Evolutionary conservation across 2,797 vertebrate species (phyloP).

Genomic region (Sparus aurata): DNA sequence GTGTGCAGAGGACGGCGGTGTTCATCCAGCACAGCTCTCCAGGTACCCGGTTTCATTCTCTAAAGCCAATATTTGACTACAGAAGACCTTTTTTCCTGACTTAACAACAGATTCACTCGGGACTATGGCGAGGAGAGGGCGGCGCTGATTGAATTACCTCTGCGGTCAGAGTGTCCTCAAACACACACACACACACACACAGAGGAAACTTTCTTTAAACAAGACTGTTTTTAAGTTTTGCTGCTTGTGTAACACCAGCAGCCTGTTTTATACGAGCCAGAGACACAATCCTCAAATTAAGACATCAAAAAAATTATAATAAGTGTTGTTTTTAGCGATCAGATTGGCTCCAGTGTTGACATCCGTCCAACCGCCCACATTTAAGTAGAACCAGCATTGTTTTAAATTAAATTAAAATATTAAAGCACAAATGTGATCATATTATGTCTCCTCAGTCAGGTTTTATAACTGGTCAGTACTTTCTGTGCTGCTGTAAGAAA

Average conservation of each 20-base stretch:
- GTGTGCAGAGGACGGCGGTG: not conserved
- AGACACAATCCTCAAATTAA: not conserved
- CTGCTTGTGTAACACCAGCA: not conserved
- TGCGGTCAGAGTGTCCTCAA: constrained; percentile 5
- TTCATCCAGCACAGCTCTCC: constrained; percentile 17
- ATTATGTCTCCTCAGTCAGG: not conserved
- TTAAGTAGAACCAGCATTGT: not conserved
- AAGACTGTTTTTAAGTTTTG: not conserved
- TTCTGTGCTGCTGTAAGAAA: not conserved
- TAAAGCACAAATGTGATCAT: not conserved
- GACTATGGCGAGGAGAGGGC: not conserved
- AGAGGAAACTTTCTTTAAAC: not conserved
- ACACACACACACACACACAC: not conserved
- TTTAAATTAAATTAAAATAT: not conserved
- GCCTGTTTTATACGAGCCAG: not conserved
- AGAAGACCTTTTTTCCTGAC: constrained; percentile 13
- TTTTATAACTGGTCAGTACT: not conserved
- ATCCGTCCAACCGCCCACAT: not conserved
- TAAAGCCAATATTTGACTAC: constrained; percentile 47
- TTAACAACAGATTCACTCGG: not conserved
- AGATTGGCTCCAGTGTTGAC: not conserved
- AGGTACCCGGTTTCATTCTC: constrained; percentile 40
- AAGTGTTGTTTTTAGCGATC: not conserved
- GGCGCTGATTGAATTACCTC: constrained; percentile 4
- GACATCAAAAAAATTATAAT: not conserved